Base-by-base conservation (phyloP, 2,888 invertebrate species). In the Agrenia bidenticulata region DNA sequence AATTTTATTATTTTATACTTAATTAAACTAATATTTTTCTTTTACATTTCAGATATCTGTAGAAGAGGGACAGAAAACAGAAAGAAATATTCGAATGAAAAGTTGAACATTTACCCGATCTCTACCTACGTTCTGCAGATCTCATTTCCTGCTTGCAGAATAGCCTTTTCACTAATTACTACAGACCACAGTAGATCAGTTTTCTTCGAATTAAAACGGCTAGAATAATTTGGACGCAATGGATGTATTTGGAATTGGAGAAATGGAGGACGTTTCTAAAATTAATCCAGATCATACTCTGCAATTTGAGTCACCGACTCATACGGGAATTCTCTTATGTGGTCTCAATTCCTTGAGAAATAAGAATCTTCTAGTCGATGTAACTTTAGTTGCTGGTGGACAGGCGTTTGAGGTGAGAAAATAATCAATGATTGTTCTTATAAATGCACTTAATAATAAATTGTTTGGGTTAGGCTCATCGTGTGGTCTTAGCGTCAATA, bases 401-500 rank as follows among this genome's bases (percentile, higher is more conserved):
- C 82, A 83, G 75, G 80, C 83, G 13, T 87, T 88, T 77, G 83
- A 84, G 81, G 84, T 83, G 77, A 63, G 57, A 21, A 51, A 45
- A 58, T 39, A 37, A 45, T 45, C 19, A 9, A 15, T 45, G 45
- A 17, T 17, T 15, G 15, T 39, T 39, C 15, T 39, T 39, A 39
- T 11, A 39, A 39, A 39, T 39, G 39, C 39, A 39, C 7, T 49
- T 49, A 9, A 19, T 49, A 7, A 15, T 49, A 7, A 49, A 13
- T 57, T 57, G 4, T 1, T 41, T 37, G 41, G 21, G 1, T 27
- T 77, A 85, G 82, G 88, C 88, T 0, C 89, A 89, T 77, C 84
- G 87, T 69, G 87, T 85, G 0, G 87, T 89, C 1, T 80, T 89
- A 66, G 87, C 89, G 2, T 86, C 88, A 27, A 87, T 87, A 77